Base-by-base conservation (phyloP, 2,797 vertebrate genomes). In the Telmatherina bonti region DNA sequence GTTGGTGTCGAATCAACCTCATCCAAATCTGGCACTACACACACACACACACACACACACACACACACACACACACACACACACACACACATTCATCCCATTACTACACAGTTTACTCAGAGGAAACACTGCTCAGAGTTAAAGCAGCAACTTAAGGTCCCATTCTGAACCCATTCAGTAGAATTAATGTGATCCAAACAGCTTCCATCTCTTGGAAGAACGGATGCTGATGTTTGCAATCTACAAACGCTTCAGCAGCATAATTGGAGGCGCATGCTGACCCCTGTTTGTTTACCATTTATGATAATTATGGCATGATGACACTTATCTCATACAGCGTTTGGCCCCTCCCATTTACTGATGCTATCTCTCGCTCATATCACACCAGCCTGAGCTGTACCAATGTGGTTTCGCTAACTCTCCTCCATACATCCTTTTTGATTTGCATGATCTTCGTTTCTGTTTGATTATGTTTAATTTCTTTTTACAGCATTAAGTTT, bases 301-400 rank as follows among this genome's bases (percentile, higher is more conserved):
- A 41, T 30, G 22, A 9, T 78, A 79, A 88, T 80, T 66, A 64
- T 43, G 33, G 29, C 51, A 5, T 60, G 43, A 76, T 51, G 45
- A 26, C 54, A n/a, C 52, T 88, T 87, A 89, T 91, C 88, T 89
- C 55, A n/a, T 13, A 22, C 47, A 57, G 26, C 6, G 11, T 54
- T 64, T 61, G 55, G 67, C 76, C 78, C 73, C 85, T 78, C 81
- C 89, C 79, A 66, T 82, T 68, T 70, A 60, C 71, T 62, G 86
- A 91, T 83, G 58, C 35, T 87, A 91, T 92, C 86, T n/a, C 6
- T 53, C 53, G 58, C 62, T 68, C 49, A 64, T 77, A 65, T 63
- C 76, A 79, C 57, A 35, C 36, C 49, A 79, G 5, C 47, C 64
- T 29, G 78, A 76, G 31, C 62, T 69, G 63, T 41, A 16, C 5